phyloP scores from a whole-genome alignment of 2,113 vertebrate species.

The Oreochromis niloticus region DNA sequence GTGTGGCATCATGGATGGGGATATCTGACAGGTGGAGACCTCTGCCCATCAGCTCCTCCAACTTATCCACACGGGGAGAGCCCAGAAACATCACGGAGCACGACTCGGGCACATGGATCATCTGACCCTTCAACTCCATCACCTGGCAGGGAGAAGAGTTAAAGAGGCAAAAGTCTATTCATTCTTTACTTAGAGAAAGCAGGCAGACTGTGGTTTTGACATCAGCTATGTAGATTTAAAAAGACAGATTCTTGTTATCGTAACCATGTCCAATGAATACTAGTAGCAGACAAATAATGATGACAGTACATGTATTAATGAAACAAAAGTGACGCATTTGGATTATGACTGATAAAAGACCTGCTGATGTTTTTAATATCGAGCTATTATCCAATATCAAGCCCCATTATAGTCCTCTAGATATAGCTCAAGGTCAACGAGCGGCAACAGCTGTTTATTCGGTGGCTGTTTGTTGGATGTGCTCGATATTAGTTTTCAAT shows the following conservation, averaged over 20 bases:
- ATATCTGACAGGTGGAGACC: constrained; percentile 96
- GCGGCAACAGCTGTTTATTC: not conserved
- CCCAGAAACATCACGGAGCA: constrained; percentile 92
- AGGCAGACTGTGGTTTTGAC: not conserved
- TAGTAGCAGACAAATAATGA: not conserved
- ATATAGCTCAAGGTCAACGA: not conserved
- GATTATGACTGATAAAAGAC: not conserved
- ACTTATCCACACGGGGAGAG: constrained; percentile 93
- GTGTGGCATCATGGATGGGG: constrained; percentile 94
- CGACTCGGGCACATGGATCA: constrained; percentile 95
- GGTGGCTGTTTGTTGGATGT: not conserved
- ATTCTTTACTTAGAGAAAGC: not conserved
- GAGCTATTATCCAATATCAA: not conserved
- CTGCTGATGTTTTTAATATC: not conserved
- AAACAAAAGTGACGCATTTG: not conserved
- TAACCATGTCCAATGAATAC: not conserved
- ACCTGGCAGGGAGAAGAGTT: constrained; percentile 72
- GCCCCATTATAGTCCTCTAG: not conserved
- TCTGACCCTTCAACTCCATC: constrained; percentile 98
- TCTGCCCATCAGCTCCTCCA: constrained; percentile 96
- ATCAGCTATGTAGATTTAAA: not conserved
- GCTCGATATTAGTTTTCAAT: not conserved
- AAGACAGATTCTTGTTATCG: not conserved
- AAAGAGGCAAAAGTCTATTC: not conserved
- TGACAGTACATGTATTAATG: not conserved